Percentiles rank a stretch among this genome's conserved stretches.
These are phyloP conservation scores for Anser cygnoides DNA, from an alignment of 2,113 vertebrate genomes.

Conservation along the genomic window DNA sequence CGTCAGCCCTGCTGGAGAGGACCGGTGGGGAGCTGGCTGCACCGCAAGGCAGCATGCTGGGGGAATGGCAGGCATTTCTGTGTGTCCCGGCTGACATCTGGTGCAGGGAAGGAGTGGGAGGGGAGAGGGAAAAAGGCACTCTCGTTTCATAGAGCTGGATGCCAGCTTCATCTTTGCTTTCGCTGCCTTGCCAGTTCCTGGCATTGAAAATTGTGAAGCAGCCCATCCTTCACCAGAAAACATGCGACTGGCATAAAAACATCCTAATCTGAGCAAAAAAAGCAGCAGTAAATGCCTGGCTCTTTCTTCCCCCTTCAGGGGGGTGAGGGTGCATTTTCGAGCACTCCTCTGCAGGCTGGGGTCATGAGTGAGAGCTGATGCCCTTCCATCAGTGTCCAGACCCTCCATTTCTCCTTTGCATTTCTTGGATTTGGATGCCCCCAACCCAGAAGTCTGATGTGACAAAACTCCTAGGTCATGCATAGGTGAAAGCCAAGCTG, in stretches of 20 bases:
- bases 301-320: background rate
- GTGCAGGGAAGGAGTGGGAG: constrained; percentile 27
- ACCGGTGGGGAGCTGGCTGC: rapidly evolving
- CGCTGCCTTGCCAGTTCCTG: rapidly evolving
- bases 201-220: background rate
- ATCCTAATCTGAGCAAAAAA: background rate
- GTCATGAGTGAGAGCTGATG: background rate
- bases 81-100: constrained; percentile 14
- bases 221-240: background rate
- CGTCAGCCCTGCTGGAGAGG: background rate
- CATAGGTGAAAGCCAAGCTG: background rate
- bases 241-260: background rate
- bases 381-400: background rate
- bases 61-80: background rate
- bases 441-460: background rate
- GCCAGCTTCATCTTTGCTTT: background rate
- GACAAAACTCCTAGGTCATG: background rate
- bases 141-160: background rate
- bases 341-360: background rate
- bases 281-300: background rate
- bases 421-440: background rate
- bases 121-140: background rate
- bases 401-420: background rate
- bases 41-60: background rate
- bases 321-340: background rate